Base-by-base conservation (phyloP, 2,888 invertebrate species). In the Melanostoma mellinum region DNA sequence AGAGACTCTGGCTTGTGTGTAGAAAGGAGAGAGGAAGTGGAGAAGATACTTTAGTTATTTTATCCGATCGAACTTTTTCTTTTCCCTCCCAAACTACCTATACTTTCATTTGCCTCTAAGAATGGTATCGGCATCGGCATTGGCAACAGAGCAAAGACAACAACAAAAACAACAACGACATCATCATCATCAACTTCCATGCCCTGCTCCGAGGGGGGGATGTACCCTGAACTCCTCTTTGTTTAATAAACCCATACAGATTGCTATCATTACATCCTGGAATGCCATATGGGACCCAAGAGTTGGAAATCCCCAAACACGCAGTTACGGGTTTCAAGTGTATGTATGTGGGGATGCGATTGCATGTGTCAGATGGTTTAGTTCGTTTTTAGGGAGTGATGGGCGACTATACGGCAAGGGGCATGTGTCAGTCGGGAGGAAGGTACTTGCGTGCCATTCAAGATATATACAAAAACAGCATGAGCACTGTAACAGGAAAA, bases 211-310 rank as follows among this genome's bases (percentile, higher is more conserved):
- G 42, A 20, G 2, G 9, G 40, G 30, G 52, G 35, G 53, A 55
- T 61, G 53, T 72, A 50, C 10, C 58, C 71, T 4, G 52, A 48
- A 71, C 58, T 75, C 65, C 33, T 55, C 55, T 50, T 73, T 71
- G 71, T 81, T 65, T 81, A 81, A 81, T 81, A 76, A 81, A 81
- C 78, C 74, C 60, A 78, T 75, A 84, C 79, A 56, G 84, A 84
- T 84, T 75, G 84, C 71, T 79, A 84, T 84, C 84, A 84, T 84
- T 84, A 84, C 79, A 75, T 84, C 74, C 84, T 75, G 71, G 55
- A 75, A 74, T 79, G 71, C 84, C 84, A 79, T 79, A 79, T 84
- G 84, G 84, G 74, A 65, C 79, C 63, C 63, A 32, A 63, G 63
- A 50, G 63, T 50, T 48, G 53, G 79, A 74, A 74, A 78, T 60